A percentile compares a stretch with the other conserved stretches of the same genome.
phyloP scores from a whole-genome alignment of 2,797 vertebrate species.

The Chiloscyllium punctatum region DNA sequence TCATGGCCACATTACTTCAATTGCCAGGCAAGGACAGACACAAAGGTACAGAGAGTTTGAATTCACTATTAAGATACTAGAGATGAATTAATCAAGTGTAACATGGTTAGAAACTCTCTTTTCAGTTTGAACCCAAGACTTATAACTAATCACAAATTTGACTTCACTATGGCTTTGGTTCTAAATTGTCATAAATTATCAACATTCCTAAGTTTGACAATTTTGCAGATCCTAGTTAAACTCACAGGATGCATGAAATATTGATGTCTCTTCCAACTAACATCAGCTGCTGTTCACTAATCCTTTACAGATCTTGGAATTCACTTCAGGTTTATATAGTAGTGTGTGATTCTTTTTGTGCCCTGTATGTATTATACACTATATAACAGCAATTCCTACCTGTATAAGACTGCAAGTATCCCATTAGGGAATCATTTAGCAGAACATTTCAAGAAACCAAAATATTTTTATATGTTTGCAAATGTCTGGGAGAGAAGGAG shows the following conservation, averaged over 20 bases:
- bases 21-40: background rate
- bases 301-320: background rate
- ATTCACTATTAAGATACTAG: background rate
- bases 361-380: no score
- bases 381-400: background rate
- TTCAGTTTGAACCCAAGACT: background rate
- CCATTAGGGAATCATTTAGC: background rate
- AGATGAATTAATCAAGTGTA: background rate
- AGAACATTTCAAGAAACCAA: background rate
- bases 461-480: background rate
- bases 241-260: background rate
- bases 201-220: background rate
- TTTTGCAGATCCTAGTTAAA: background rate
- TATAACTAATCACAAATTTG: background rate
- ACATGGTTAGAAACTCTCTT: background rate
- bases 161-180: background rate
- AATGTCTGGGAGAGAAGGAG: background rate
- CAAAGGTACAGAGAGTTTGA: background rate
- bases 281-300: background rate
- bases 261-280: background rate
- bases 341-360: no score
- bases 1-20: background rate
- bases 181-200: background rate
- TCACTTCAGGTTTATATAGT: background rate
- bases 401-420: background rate